Evolutionary conservation across 2,888 invertebrate species (phyloP), one percentile per base, ranked within the genome.

Genomic region (Drosophila quinaria): DNA sequence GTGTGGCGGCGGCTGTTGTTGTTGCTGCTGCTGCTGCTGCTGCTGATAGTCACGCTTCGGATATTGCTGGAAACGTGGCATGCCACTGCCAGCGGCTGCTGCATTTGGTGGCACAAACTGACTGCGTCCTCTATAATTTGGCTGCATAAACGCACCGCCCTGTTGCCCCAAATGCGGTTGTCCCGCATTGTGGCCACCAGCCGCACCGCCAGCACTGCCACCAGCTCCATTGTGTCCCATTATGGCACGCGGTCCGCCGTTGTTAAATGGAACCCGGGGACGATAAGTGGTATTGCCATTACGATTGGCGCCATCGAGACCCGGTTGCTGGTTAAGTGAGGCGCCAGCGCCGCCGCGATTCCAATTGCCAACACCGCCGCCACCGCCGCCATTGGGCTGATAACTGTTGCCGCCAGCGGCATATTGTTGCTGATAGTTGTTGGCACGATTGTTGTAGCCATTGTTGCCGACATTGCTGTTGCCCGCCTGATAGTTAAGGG

Each of bases 31-130:
- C 33, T 85, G 88, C 59, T 80, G 89, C 39, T 87, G 90, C 52
- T 81, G 90, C 37, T 92, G 92, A 63, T 91, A 91, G 33, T 91
- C 91, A 19, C 92, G 91, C 64, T 92, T 92, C 33, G 90, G 91
- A 67, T 87, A 91, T 68, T 92, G 92, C 51, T 91, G 92, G 68
- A 90, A 91, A 42, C 91, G 90, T 52, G 90, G 89, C 70, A 89
- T 81, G 42, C 81, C 90, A 50, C 86, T 83, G 62, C 87, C 87
- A 51, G 81, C 61, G 9, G 75, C 61, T 9, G 74, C 81, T 3
- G 85, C 68, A 70, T 82, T 82, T 3, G 70, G 90, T 41, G 90
- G 90, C 70, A 91, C 89, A 70, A 89, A 92, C 64, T 92, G 92
- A 15, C 87, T 84, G 35, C 92, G 91, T 33, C 90, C 84, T 15